Base-by-base conservation (phyloP, 2,888 invertebrate species). In the Dione juno region DNA sequence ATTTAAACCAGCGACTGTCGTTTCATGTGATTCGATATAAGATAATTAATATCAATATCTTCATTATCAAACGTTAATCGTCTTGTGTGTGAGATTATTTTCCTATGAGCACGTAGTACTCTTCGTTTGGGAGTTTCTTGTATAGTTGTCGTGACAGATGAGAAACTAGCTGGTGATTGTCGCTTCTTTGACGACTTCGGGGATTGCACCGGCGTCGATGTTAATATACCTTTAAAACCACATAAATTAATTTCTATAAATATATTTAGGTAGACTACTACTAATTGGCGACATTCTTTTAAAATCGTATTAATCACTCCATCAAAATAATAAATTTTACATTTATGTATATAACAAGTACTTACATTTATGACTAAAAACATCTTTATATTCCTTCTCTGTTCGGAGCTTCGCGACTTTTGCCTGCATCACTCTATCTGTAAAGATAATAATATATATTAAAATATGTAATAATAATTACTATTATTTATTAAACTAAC, bases 31-130 rank as follows among this genome's bases (percentile, higher is more conserved):
- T n/a, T n/a, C n/a, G n/a, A n/a, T n/a, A n/a, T n/a, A n/a, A 19
- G 19, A 37, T 16, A 57, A 11, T 57, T 37, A 57, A 10, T 57
- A 57, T 37, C 16, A 37, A 1, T 13, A 21, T 21, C 21, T 21
- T 59, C 21, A 14, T 73, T 71, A 43, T 75, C 68, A 45, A 74
- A 77, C 6, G 52, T 71, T 16, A 76, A 50, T 53, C 57, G 71
- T 54, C 73, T 72, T 11, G 58, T 40, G 13, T 72, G 67, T 11
- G 41, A 65, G 3, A 69, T 21, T 8, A 53, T 50, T 50, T 63
- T 53, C 66, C 28, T 59, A 43, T 43, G 43, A 59, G 21, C 59
- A 21, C n/a, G 66, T 35, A 48, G 61, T 6, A 58, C 65, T 52
- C 52, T 37, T 58, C 59, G 53, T 53, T 21, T 68, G 11, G 45